Percentiles rank a stretch among this genome's conserved stretches.
Evolutionary conservation across 1,140 invertebrate genomes (phyloP).

Genomic region (Leptestheria dahalacensis): DNA sequence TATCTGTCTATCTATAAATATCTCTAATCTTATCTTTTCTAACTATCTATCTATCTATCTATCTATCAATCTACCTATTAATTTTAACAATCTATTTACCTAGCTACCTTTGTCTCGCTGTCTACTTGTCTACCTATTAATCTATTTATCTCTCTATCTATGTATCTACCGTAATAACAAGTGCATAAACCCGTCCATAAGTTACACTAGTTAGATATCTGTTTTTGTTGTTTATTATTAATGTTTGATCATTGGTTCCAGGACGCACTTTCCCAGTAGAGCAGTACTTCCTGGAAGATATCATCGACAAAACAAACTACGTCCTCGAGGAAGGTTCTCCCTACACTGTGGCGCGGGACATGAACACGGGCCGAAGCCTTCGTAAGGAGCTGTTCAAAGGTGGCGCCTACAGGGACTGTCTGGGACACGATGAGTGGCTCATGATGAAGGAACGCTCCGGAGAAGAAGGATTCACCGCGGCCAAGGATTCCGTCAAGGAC

Average conservation of each 20-base stretch:
- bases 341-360: constrained; percentile 28
- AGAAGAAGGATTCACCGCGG: constrained; percentile 22
- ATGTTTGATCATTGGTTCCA: constrained; percentile 18
- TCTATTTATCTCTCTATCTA: no score
- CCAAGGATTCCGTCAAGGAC: constrained; percentile 44
- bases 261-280: constrained; percentile 60
- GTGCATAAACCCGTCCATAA: no score
- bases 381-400: constrained; percentile 10
- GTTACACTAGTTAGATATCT: no score
- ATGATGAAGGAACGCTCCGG: constrained; percentile 5
- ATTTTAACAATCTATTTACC: background rate
- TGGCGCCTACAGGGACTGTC: background rate
- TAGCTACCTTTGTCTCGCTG: background rate
- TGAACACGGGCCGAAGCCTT: constrained; percentile 8
- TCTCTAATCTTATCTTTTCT: no score
- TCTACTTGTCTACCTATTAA: background rate
- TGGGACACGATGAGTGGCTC: constrained; percentile 5
- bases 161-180: no score
- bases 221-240: constrained; percentile 9
- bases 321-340: constrained; percentile 53
- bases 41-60: no score
- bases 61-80: background rate
- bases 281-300: constrained; percentile 60
- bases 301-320: constrained; percentile 49
- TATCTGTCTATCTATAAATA: no score